phyloP scores from a whole-genome alignment of 2,888 invertebrate species.

The Lasioglossum villosulum region DNA sequence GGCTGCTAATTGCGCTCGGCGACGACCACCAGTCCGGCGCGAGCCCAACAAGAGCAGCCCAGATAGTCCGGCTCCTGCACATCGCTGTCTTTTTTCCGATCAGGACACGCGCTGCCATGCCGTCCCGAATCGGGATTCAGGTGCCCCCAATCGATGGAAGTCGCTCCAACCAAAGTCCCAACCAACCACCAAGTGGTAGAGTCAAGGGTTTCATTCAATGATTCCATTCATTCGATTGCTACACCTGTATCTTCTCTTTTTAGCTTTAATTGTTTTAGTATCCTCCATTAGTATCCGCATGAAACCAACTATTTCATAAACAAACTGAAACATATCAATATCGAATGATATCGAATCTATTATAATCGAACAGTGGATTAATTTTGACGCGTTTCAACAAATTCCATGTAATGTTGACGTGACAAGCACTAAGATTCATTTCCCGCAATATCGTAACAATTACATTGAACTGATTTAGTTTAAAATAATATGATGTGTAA shows the following conservation, averaged over 20 bases:
- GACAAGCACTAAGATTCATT: too few relatives aligned
- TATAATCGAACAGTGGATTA: too few relatives aligned
- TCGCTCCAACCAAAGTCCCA: neutral
- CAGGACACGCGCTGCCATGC: neutral
- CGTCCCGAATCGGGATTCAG: neutral
- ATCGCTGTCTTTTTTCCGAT: slow-evolving; percentile 52
- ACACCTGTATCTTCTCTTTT: neutral
- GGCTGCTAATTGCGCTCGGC: slow-evolving; percentile 81
- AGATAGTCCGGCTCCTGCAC: slow-evolving; percentile 23
- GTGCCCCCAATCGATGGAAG: neutral
- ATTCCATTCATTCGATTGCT: neutral
- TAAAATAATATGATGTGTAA: too few relatives aligned
- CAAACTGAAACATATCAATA: too few relatives aligned
- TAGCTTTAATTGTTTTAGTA: neutral
- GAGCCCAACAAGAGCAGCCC: neutral
- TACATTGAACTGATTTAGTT: too few relatives aligned
- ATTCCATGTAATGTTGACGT: too few relatives aligned
- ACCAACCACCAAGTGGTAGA: neutral
- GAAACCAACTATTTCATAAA: too few relatives aligned
- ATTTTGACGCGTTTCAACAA: too few relatives aligned
- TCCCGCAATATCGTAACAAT: too few relatives aligned
- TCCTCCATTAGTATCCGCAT: too few relatives aligned
- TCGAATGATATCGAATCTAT: too few relatives aligned
- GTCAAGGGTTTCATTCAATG: too few relatives aligned
- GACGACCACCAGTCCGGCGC: slow-evolving; percentile 57